Percentiles rank a stretch among this genome's conserved stretches.
These are phyloP conservation scores for Apis florea DNA, from an alignment of 1,140 invertebrate species.

Conservation along the genomic window DNA sequence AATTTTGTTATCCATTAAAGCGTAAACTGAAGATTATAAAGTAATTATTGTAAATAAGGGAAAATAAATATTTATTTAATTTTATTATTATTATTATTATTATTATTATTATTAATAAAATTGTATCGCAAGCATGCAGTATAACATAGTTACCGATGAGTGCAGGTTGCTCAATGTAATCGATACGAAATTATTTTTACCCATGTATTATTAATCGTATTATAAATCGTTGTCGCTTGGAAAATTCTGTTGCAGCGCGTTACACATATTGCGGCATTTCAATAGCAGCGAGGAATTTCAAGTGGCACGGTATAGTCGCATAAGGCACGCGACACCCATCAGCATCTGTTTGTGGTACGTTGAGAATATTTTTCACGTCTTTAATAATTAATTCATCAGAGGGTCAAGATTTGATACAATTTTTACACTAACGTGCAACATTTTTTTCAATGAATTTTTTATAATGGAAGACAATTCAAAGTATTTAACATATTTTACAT, in stretches of 20 bases:
- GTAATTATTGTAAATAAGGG: background rate
- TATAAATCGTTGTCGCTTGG: constrained; percentile 34
- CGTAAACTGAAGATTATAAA: background rate
- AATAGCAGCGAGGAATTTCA: constrained; percentile 77
- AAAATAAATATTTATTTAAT: background rate
- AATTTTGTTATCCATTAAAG: background rate
- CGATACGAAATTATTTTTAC: constrained; percentile 50
- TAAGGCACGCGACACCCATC: constrained; percentile 78
- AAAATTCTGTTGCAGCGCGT: constrained; percentile 77
- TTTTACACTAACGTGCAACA: too few species aligned
- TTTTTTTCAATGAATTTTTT: too few species aligned
- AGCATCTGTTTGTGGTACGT: constrained; percentile 78
- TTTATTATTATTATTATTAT: constrained; percentile 20
- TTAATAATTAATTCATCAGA: background rate
- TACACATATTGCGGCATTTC: constrained; percentile 79
- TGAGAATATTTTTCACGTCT: background rate
- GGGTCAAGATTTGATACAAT: too few species aligned
- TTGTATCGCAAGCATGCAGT: background rate
- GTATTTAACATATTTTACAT: too few species aligned
- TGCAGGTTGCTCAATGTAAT: constrained; percentile 16
- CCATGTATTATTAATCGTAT: constrained; percentile 31
- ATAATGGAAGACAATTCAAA: too few species aligned
- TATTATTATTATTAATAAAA: constrained; percentile 20
- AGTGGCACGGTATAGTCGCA: constrained; percentile 77
- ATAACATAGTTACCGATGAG: background rate